Conservation (phyloP, 2,113 vertebrate genomes). For the Lepus americanus region DNA sequence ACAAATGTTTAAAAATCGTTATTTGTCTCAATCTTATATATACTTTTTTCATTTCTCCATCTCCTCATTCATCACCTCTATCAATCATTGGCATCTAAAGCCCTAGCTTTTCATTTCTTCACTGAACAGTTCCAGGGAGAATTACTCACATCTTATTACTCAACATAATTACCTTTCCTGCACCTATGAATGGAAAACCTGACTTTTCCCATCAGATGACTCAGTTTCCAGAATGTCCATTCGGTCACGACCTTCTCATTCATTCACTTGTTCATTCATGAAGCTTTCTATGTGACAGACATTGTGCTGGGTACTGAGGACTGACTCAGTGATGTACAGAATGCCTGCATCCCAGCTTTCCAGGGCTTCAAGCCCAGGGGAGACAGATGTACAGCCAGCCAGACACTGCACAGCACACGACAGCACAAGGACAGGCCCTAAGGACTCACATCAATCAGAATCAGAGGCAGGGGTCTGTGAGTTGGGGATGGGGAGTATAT, state of each 20-base stretch:
- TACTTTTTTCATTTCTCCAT: constrained; percentile 1
- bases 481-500: not conserved
- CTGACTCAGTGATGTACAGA: not conserved
- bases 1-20: not conserved
- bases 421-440: not conserved
- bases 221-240: constrained; percentile 65
- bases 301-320: not conserved
- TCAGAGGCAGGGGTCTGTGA: not conserved
- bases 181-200: constrained; percentile 45
- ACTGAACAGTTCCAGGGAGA: constrained; percentile 42
- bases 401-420: not conserved
- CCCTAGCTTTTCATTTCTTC: constrained; percentile 55
- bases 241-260: constrained; percentile 42
- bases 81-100: constrained; percentile 23
- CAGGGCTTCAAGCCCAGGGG: not conserved
- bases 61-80: constrained; percentile 41
- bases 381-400: not conserved
- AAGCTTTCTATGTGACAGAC: not conserved
- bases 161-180: constrained; percentile 49
- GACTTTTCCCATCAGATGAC: constrained; percentile 51
- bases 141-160: constrained; percentile 61
- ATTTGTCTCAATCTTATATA: not conserved
- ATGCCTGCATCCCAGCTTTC: not conserved
- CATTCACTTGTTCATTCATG: constrained; percentile 40
- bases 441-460: not conserved